These are phyloP conservation scores for Baryphthengus martii DNA, from an alignment of 2,113 vertebrate genomes.

Conservation along the genomic window DNA sequence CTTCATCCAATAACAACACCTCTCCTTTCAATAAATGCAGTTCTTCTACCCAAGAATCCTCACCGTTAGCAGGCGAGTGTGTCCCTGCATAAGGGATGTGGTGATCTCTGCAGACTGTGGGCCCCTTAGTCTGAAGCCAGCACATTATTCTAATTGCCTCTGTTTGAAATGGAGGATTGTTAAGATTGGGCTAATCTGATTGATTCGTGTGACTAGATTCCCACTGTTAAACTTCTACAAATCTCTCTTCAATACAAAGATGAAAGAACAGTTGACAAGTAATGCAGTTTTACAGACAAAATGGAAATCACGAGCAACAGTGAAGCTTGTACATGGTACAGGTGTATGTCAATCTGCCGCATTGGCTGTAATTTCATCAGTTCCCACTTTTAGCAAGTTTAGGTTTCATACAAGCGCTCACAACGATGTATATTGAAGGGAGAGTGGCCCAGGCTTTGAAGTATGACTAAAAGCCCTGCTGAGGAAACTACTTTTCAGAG, in stretches of 20 bases:
- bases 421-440: background rate
- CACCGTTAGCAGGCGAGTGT: background rate
- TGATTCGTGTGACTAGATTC: background rate
- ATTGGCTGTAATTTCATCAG: background rate
- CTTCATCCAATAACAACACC: background rate
- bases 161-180: background rate
- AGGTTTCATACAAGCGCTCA: background rate
- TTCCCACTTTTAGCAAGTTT: background rate
- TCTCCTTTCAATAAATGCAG: background rate
- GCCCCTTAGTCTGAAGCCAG: background rate
- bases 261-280: background rate
- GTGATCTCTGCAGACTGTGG: background rate
- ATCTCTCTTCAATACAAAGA: background rate
- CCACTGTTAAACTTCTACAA: background rate
- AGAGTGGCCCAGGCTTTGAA: background rate
- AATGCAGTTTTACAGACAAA: background rate
- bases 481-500: background rate
- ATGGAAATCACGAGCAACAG: background rate
- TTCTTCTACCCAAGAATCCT: background rate
- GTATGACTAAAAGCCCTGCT: background rate
- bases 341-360: background rate
- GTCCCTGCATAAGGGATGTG: background rate
- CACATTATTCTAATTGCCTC: background rate
- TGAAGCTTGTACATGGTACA: background rate
- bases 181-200: background rate